Conservation (phyloP, 2,888 invertebrate genomes). For the Xanthorhoe spadicearia region DNA sequence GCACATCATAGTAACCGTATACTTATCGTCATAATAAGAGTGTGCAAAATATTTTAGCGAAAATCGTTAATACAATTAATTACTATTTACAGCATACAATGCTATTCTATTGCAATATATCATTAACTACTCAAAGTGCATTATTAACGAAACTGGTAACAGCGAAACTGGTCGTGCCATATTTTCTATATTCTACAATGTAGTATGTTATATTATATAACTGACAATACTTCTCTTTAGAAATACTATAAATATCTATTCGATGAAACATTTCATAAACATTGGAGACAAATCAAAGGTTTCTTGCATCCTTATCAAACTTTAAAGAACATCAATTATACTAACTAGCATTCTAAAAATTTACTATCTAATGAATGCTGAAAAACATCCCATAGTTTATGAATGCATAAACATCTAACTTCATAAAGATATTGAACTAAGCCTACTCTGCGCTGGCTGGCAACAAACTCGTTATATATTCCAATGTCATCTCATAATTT, state of each 20-base stretch:
- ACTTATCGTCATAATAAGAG: constrained; percentile 8
- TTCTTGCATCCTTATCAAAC: constrained; percentile 48
- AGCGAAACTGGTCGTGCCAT: constrained; percentile 53
- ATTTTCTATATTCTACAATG: constrained; percentile 39
- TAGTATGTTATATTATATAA: constrained; percentile 45
- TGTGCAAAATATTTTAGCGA: constrained; percentile 9
- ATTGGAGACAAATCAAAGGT: constrained; percentile 44
- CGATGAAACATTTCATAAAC: constrained; percentile 46
- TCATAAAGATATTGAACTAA: constrained; percentile 79
- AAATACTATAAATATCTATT: constrained; percentile 50
- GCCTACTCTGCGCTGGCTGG: constrained; percentile 70
- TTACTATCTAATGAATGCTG: constrained; percentile 83
- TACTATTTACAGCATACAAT: constrained; percentile 7
- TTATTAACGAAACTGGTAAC: constrained; percentile 68
- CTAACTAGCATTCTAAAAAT: constrained; percentile 85
- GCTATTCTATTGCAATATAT: constrained; percentile 47
- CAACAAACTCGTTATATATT: constrained; percentile 63
- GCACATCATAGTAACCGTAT: constrained; percentile 3
- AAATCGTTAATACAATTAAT: constrained; percentile 3
- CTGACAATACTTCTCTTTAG: constrained; percentile 47
- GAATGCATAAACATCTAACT: constrained; percentile 80
- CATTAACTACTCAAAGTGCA: constrained; percentile 65
- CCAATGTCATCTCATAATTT: constrained; percentile 55
- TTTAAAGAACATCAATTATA: constrained; percentile 74
- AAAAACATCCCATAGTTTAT: constrained; percentile 71